Conservation (phyloP, 2,113 vertebrate genomes). For the Meles meles region DNA sequence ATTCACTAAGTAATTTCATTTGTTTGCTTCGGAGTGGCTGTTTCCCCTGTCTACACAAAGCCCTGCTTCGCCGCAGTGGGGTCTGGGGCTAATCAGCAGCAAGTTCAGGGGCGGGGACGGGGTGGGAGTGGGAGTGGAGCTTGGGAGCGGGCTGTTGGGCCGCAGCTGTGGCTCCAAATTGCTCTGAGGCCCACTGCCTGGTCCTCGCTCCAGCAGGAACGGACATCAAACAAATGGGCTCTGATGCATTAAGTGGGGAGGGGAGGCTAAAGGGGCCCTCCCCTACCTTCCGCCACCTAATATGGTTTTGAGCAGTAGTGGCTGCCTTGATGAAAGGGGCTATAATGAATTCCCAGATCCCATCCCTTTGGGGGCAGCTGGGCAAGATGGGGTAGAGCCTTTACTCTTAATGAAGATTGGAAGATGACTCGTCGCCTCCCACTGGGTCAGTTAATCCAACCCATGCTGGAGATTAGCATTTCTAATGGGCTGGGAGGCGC, state of each 20-base stretch:
- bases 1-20: background rate
- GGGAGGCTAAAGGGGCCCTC: background rate
- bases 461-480: conserved; percentile 71
- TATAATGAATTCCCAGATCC: conserved; percentile 44
- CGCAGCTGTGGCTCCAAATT: conserved; percentile 76
- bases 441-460: conserved; percentile 65
- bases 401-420: conserved; percentile 67
- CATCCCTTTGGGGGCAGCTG: conserved; percentile 59
- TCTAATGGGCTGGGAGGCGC: conserved; percentile 65
- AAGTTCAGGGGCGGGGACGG: conserved; percentile 1
- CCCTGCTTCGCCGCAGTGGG: background rate
- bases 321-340: conserved; percentile 25
- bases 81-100: background rate
- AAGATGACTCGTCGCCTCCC: conserved; percentile 55
- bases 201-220: conserved; percentile 38
- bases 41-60: background rate
- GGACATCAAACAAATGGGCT: conserved; percentile 73
- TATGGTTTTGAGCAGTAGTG: background rate
- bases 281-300: background rate
- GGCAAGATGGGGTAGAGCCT: conserved; percentile 23
- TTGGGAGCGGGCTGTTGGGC: conserved; percentile 20
- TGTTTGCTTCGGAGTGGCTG: background rate
- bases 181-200: conserved; percentile 51
- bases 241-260: conserved; percentile 69
- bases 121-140: background rate